Evolutionary conservation across 2,113 vertebrate genomes (phyloP).

Genomic region (Piprites chloris): DNA sequence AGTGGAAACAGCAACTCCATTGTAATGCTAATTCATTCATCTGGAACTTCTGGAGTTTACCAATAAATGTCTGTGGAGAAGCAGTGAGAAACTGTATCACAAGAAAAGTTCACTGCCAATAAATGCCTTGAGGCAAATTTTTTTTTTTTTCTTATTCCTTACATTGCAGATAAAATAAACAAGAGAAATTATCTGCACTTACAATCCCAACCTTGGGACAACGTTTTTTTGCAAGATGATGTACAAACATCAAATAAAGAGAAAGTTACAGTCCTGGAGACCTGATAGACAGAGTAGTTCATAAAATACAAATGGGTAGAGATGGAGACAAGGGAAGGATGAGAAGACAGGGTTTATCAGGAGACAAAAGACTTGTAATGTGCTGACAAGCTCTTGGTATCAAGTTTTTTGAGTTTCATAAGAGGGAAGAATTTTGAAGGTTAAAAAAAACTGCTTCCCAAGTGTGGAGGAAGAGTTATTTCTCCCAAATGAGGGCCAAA

Average conservation of each 20-base stretch:
- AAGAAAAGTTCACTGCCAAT: neutral
- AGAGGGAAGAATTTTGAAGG: neutral
- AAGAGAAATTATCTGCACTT: neutral
- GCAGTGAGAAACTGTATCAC: neutral
- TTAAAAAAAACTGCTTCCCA: neutral
- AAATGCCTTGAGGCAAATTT: neutral
- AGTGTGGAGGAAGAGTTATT: neutral
- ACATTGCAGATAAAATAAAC: neutral
- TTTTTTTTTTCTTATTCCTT: neutral
- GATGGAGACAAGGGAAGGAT: neutral
- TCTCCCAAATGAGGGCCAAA: neutral
- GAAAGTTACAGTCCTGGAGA: neutral
- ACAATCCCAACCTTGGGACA: neutral
- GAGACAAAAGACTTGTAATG: neutral
- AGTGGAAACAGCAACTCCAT: neutral
- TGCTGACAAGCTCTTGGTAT: neutral
- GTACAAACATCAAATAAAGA: neutral
- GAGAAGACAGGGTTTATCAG: neutral
- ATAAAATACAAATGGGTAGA: neutral
- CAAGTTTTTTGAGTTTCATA: neutral
- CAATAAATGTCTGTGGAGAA: neutral
- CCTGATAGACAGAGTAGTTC: neutral
- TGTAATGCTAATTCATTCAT: neutral
- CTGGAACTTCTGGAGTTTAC: neutral
- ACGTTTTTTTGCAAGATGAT: neutral